Evolutionary conservation across 2,888 invertebrate genomes (phyloP).

Genomic region (Parnassius apollo): DNA sequence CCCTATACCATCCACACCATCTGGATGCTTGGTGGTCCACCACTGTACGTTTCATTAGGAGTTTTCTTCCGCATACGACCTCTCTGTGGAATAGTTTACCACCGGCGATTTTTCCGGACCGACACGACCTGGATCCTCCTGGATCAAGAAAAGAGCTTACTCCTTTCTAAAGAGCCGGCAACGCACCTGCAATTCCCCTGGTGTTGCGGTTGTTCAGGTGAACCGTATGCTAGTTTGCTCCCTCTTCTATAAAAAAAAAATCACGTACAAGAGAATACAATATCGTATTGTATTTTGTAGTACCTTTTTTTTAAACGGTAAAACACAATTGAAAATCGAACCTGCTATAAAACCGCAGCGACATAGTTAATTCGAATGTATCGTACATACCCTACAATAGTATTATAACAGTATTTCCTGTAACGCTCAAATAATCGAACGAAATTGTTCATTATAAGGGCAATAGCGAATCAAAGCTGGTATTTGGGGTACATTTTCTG

Average conservation of each 20-base stretch:
- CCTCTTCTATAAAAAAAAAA: neutral
- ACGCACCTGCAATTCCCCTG: no score
- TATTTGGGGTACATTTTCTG: conserved; percentile 42
- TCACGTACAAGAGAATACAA: conserved; percentile 22
- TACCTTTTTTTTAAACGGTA: neutral
- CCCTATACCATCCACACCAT: no score
- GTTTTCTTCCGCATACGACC: no score
- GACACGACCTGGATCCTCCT: no score
- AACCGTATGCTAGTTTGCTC: no score
- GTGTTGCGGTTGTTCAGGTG: no score
- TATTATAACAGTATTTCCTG: conserved; percentile 25
- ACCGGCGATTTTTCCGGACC: no score
- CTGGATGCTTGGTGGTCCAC: no score
- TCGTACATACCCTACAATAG: conserved; percentile 6
- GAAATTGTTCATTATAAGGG: conserved; percentile 32
- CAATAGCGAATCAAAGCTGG: conserved; percentile 49
- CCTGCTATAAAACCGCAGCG: conserved; percentile 10
- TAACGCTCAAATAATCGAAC: conserved; percentile 14
- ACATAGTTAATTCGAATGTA: conserved; percentile 17
- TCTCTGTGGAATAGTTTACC: no score
- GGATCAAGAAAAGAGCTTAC: no score
- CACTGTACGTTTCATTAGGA: no score
- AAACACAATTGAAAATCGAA: neutral
- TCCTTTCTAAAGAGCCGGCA: no score
- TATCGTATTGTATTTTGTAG: neutral